These are phyloP conservation scores for Acronicta aceris DNA, from an alignment of 2,888 invertebrate species.

Conservation along the genomic window DNA sequence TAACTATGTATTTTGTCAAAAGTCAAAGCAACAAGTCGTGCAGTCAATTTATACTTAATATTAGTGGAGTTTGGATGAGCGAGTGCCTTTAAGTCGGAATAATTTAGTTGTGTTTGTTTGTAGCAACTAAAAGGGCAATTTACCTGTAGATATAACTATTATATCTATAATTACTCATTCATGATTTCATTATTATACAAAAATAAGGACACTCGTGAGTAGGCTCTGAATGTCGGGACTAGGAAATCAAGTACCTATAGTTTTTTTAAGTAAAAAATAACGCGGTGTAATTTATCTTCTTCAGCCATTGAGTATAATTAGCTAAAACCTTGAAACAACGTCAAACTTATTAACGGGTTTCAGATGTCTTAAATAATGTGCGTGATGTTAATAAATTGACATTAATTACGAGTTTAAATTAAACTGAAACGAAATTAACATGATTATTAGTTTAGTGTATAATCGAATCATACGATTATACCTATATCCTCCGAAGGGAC, in stretches of 20 bases:
- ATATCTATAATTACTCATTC: slow-evolving; percentile 71
- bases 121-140: slow-evolving; percentile 29
- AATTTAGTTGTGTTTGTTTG: slow-evolving; percentile 20
- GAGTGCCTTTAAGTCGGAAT: slow-evolving; percentile 10
- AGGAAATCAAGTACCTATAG: slow-evolving; percentile 63
- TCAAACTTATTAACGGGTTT: slow-evolving; percentile 17
- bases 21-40: too few relatives aligned
- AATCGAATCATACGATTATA: too few relatives aligned
- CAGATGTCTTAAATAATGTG: slow-evolving; percentile 3
- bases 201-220: slow-evolving; percentile 49
- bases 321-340: slow-evolving; percentile 49
- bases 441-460: background rate
- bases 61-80: background rate
- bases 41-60: too few relatives aligned
- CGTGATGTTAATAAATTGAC: slow-evolving; percentile 16
- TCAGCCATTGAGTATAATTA: slow-evolving; percentile 48
- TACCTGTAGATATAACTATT: slow-evolving; percentile 54
- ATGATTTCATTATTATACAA: slow-evolving; percentile 70
- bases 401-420: slow-evolving; percentile 29
- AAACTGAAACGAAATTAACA: slow-evolving; percentile 26
- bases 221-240: slow-evolving; percentile 38
- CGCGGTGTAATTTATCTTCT: slow-evolving; percentile 60
- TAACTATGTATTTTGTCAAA: too few relatives aligned
- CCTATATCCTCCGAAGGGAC: too few relatives aligned
- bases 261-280: slow-evolving; percentile 60